Evolutionary conservation across 2,113 vertebrate genomes (phyloP), one percentile per base, ranked within the genome.

Genomic region (Herpetotheres cachinnans): DNA sequence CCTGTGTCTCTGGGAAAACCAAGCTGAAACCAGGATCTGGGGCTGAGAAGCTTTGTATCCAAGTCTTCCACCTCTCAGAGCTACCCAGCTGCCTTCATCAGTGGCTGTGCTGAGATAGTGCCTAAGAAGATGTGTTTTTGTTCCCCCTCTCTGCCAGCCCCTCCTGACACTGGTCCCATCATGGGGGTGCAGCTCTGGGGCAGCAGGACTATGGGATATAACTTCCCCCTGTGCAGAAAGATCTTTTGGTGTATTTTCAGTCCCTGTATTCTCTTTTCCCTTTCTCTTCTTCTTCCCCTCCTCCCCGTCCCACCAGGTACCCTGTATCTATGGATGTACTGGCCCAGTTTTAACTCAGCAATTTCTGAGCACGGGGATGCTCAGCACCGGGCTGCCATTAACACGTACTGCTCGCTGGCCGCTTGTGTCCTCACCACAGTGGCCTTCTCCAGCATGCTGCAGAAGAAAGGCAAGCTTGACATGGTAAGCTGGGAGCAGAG

Each of bases 281-380:
- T 44, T 67, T 76, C 49, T 46, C 27, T 69, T 49, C 70, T 55
- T 59, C 9, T 2, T 36, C 15, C 34, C 36, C 20, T 20, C 20
- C 40, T 70, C 38, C 30, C 32, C 34, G 6, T 44, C 59, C 66
- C 40, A 49, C 40, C 95, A 99, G 99, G 99, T 14, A 99, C 99
- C 3, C 97, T 99, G 36, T 99, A 98, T 97, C 98, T 99, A 27
- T 99, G 99, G 99, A 99, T 99, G 98, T 99, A 98, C 96, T 99
- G 99, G 99, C 99, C 99, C 95, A 99, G 99, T 97, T 99, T 99
- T 97, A 99, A 99, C 97, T 99, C 99, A 0, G 99, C 99, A 40
- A 97, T 99, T 92, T 97, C 99, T 59, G 65, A 98, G 6, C 99
- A 99, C 0, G 99, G 99, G 15, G 99, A 99, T 2, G 98, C 98